Evolutionary conservation across 2,113 vertebrate genomes (phyloP).

Genomic region (Hylia prasina): DNA sequence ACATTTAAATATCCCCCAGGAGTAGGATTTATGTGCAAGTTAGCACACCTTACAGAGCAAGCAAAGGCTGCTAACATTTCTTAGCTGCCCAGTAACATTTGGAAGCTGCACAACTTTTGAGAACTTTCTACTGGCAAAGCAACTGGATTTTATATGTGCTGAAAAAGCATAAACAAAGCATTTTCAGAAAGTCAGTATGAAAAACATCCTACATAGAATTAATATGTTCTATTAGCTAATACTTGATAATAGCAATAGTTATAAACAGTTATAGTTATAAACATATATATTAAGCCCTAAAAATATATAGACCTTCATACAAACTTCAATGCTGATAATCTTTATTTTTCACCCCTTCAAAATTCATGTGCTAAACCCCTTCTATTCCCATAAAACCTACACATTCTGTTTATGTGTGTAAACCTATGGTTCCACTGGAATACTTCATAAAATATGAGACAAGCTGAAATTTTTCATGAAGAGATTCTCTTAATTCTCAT

Average conservation of each 20-base stretch:
- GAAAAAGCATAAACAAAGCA: neutral
- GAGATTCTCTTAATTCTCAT: constrained; percentile 55
- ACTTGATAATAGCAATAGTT: neutral
- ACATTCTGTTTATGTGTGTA: neutral
- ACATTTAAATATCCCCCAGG: neutral
- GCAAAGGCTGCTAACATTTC: neutral
- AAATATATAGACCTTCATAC: neutral
- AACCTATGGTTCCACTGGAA: neutral
- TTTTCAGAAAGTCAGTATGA: neutral
- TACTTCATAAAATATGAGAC: constrained; percentile 1
- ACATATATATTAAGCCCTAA: neutral
- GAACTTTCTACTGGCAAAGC: neutral
- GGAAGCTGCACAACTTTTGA: neutral
- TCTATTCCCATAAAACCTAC: neutral
- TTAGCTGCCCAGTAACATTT: neutral
- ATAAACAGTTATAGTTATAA: neutral
- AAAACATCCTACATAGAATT: neutral
- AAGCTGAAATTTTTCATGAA: constrained; percentile 50
- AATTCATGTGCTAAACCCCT: neutral
- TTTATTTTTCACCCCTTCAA: neutral
- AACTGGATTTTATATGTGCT: neutral
- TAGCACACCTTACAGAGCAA: neutral
- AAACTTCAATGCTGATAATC: neutral
- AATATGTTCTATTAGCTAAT: neutral
- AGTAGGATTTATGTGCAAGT: neutral